phyloP scores from a whole-genome alignment of 2,888 invertebrate genomes.

The Ichneumon xanthorius region DNA sequence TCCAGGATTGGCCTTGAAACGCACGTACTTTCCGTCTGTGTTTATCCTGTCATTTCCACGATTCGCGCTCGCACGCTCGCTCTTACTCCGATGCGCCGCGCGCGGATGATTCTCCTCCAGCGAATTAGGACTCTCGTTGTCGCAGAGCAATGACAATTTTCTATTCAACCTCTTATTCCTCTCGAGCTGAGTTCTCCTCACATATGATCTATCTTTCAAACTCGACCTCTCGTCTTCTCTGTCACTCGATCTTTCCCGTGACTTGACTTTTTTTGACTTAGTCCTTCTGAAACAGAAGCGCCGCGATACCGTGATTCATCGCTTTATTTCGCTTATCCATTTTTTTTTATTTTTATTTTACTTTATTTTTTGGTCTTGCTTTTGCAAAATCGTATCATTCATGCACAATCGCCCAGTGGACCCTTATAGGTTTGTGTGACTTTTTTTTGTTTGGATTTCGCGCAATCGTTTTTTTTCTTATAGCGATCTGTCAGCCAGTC shows the following conservation, averaged over 20 bases:
- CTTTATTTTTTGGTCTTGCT: slow-evolving; percentile 58
- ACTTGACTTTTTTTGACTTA: slow-evolving; percentile 70
- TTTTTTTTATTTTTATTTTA: slow-evolving; percentile 35
- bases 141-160: slow-evolving; percentile 65
- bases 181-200: slow-evolving; percentile 47
- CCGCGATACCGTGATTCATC: slow-evolving; percentile 74
- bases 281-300: slow-evolving; percentile 80
- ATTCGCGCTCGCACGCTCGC: neutral
- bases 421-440: slow-evolving; percentile 35
- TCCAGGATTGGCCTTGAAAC: neutral
- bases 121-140: slow-evolving; percentile 61
- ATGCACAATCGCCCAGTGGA: slow-evolving; percentile 63
- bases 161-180: slow-evolving; percentile 54
- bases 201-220: slow-evolving; percentile 63
- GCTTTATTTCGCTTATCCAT: slow-evolving; percentile 54
- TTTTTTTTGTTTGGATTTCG: neutral
- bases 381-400: slow-evolving; percentile 49
- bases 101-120: neutral
- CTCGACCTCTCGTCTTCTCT: slow-evolving; percentile 44
- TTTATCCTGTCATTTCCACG: neutral
- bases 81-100: neutral
- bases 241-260: slow-evolving; percentile 65
- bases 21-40: neutral
- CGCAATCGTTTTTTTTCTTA: slow-evolving; percentile 40
- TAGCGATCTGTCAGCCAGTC: slow-evolving; percentile 61